Percentiles rank a stretch among this genome's conserved stretches.
Conservation (phyloP, 1,140 invertebrate genomes). For the Metaphire vulgaris region DNA sequence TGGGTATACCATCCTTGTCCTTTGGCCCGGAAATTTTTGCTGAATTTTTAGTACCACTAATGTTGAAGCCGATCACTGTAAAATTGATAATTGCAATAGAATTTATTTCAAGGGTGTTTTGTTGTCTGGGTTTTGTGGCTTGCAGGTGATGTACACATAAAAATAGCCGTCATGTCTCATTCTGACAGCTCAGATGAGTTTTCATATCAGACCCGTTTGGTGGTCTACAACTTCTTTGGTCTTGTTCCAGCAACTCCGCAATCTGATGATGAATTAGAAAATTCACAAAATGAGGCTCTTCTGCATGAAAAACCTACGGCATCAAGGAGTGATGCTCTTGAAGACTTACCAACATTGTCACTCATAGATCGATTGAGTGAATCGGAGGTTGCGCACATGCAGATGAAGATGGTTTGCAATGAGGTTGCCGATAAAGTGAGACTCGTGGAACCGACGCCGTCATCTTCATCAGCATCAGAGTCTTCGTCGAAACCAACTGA, state of each 20-base stretch:
- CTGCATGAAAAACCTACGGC: neutral
- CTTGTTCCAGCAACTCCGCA: conserved; percentile 6
- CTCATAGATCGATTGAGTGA: conserved; percentile 17
- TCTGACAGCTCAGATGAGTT: conserved; percentile 8
- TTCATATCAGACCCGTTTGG: conserved; percentile 16
- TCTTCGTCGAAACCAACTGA: neutral
- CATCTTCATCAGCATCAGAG: neutral
- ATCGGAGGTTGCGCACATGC: conserved; percentile 6
- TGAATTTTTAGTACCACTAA: too few relatives aligned
- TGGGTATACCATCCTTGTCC: too few relatives aligned
- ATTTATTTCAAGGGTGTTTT: too few relatives aligned
- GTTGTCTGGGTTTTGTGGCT: too few relatives aligned
- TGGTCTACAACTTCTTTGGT: conserved; percentile 18
- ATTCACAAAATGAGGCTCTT: neutral
- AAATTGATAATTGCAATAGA: too few relatives aligned
- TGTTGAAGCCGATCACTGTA: too few relatives aligned
- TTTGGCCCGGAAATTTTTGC: too few relatives aligned
- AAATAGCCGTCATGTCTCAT: neutral
- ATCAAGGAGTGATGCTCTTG: neutral
- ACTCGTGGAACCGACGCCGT: neutral
- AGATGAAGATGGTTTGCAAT: conserved; percentile 2
- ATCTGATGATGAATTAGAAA: neutral
- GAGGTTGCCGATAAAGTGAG: conserved; percentile 13
- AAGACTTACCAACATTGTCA: neutral
- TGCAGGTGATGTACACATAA: too few relatives aligned